These are phyloP conservation scores for Hydrozoanthus tunicans DNA, from an alignment of 64 coral and sea anemone species.

Conservation along the genomic window DNA sequence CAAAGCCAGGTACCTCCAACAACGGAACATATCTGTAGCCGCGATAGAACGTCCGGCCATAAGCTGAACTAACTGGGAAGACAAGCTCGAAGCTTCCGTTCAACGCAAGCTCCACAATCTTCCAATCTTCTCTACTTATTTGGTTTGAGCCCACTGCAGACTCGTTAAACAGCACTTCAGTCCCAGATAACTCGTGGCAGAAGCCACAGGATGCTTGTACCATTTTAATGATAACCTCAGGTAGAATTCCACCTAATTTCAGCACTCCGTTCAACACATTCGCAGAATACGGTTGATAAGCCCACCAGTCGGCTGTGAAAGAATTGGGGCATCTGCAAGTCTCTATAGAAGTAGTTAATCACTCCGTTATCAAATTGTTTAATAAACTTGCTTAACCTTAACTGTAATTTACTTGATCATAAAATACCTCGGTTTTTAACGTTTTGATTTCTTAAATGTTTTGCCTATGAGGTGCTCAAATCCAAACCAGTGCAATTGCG, in stretches of 20 bases:
- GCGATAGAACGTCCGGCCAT: not conserved
- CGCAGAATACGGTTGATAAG: not conserved
- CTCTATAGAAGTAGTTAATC: not conserved
- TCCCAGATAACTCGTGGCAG: not conserved
- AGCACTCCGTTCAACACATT: too few species aligned
- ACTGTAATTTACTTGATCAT: not conserved
- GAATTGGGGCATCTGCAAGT: constrained; percentile 22
- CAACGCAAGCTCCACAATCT: not conserved
- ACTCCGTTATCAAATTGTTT: too few species aligned
- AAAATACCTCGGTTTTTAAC: too few species aligned
- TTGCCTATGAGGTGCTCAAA: too few species aligned
- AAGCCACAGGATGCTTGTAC: not conserved
- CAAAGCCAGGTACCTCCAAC: constrained; percentile 31
- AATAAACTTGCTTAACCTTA: not conserved
- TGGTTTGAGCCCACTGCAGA: not conserved
- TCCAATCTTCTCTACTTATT: not conserved
- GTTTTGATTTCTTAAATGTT: too few species aligned
- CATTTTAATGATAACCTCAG: constrained; percentile 25
- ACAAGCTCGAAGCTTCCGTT: constrained; percentile 14
- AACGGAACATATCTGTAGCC: constrained; percentile 20
- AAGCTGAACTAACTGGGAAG: constrained; percentile 11
- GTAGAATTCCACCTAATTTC: not conserved
- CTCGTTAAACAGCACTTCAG: constrained; percentile 15
- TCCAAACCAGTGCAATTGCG: too few species aligned
- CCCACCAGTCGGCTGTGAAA: constrained; percentile 1